Evolutionary conservation across 2,797 vertebrate genomes (phyloP).

Genomic region (Melopsittacus undulatus): DNA sequence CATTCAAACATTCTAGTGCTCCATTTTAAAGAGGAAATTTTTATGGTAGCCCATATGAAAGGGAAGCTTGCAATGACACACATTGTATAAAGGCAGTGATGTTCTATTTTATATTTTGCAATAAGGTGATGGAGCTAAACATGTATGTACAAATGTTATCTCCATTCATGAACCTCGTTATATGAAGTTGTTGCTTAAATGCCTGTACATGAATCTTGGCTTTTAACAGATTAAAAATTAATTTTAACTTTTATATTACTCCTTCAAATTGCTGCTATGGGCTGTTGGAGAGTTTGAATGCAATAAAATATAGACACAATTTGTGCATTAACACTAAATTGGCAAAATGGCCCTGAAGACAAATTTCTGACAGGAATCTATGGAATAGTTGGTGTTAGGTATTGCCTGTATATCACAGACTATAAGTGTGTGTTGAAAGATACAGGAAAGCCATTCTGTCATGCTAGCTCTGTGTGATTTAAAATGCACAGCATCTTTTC

Average conservation of each 20-base stretch:
- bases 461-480: rapidly evolving
- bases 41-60: not conserved
- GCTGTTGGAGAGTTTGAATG: not conserved
- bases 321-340: not conserved
- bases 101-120: not conserved
- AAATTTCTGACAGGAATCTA: not conserved
- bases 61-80: not conserved
- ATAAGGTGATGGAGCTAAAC: not conserved
- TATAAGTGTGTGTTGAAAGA: not conserved
- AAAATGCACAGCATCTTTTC: not conserved
- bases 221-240: not conserved
- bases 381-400: not conserved
- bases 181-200: not conserved
- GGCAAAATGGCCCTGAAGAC: not conserved
- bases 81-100: not conserved
- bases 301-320: not conserved
- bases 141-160: not conserved
- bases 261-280: not conserved
- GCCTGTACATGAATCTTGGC: not conserved
- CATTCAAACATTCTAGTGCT: not conserved
- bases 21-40: not conserved
- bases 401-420: not conserved
- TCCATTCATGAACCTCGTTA: not conserved
- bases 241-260: not conserved
- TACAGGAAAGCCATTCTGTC: not conserved